Evolutionary conservation across 2,113 vertebrate genomes (phyloP).

Genomic region (Lucifuga dentata): DNA sequence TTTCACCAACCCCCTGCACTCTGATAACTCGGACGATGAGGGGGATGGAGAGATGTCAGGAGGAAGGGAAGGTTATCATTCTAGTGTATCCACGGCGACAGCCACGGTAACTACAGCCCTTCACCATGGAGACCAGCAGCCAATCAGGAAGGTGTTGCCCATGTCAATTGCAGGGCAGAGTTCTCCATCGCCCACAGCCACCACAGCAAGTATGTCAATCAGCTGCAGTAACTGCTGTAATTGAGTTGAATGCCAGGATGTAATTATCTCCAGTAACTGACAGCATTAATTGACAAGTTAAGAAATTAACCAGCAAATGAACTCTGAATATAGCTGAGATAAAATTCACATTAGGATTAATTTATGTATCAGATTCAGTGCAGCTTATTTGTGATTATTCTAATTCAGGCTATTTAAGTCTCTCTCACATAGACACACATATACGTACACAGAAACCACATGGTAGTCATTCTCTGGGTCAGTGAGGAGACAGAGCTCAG

Average conservation of each 20-base stretch:
- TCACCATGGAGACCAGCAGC: slow-evolving; percentile 79
- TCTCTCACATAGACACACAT: slow-evolving; percentile 15
- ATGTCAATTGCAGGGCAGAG: slow-evolving; percentile 92
- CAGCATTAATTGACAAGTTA: not conserved
- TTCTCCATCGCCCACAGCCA: slow-evolving; percentile 63
- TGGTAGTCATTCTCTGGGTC: slow-evolving; percentile 22
- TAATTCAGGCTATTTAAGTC: too few relatives aligned
- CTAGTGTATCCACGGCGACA: slow-evolving; percentile 87
- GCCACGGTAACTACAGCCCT: slow-evolving; percentile 85
- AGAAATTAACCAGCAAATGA: not conserved
- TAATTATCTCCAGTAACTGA: not conserved
- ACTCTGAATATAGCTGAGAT: not conserved
- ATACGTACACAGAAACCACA: slow-evolving; percentile 30
- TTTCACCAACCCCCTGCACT: slow-evolving; percentile 97
- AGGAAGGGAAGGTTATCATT: slow-evolving; percentile 51
- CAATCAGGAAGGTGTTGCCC: slow-evolving; percentile 88
- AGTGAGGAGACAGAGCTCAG: slow-evolving; percentile 26
- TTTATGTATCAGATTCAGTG: too few relatives aligned
- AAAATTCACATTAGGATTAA: too few relatives aligned
- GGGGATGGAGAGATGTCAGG: slow-evolving; percentile 80
- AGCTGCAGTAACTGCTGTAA: not conserved
- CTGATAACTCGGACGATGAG: slow-evolving; percentile 93
- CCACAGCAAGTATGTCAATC: slow-evolving; percentile 87
- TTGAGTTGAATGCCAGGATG: slow-evolving; percentile 1
- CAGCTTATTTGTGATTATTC: not conserved